Evolutionary conservation across 2,797 vertebrate genomes (phyloP), one percentile per base, ranked within the genome.

Genomic region (Enteromius fasciolatus): DNA sequence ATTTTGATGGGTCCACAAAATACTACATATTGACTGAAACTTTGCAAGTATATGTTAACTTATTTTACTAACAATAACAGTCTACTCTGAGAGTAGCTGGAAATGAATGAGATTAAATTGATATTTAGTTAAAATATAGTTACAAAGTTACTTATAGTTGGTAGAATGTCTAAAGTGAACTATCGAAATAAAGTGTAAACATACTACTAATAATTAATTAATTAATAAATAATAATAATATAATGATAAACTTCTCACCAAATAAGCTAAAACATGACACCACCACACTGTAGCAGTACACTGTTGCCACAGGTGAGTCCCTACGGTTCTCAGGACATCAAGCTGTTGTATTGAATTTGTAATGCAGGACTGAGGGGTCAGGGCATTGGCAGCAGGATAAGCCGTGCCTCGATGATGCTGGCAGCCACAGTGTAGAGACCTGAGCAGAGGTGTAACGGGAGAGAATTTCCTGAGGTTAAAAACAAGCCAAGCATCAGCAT

Each of bases 401-500:
- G 44, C n/a, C 44, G 0, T 54, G 70, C 31, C 59, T 74, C 3
- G 1, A n/a, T 33, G 44, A 66, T 25, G 31, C 46, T 54, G 44
- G 80, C 44, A 81, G 57, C 3, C 79, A 57, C 20, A 39, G 10
- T 50, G 44, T 25, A 39, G 31, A 81, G 80, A 66, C 80, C 57
- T 31, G 28, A 66, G 59, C 59, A 74, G 44, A 81, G 31, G 11
- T 64, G 33, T 50, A 81, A 81, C 3, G 11, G 39, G 41, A 23
- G n/a, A 41, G 17, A 72, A 72, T 80, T 80, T 80, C 67, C 67
- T 33, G 18, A 75, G 70, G 70, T 81, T 74, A 73, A 73, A 80
- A 75, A 81, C 59, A 75, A 81, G 80, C 54, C 46, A 75, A 54
- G 80, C 59, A 75, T 59, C 59, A 75, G 46, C n/a, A 75, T 66